These are phyloP conservation scores for Epinephelus malabaricus DNA, from an alignment of 2,797 vertebrate species.

Conservation along the genomic window DNA sequence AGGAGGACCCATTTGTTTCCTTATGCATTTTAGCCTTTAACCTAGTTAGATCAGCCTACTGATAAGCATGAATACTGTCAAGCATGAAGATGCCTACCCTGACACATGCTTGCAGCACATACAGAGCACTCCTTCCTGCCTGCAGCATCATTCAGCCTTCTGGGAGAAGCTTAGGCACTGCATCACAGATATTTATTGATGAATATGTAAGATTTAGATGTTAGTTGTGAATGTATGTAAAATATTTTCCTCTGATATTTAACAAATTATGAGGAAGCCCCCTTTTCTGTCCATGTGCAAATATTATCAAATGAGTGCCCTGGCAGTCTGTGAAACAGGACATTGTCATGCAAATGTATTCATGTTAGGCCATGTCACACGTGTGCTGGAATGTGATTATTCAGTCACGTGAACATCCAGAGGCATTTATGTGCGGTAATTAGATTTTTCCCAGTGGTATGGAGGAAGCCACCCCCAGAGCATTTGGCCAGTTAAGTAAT, in stretches of 20 bases:
- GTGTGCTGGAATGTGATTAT: slow-evolving; percentile 34
- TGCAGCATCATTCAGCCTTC: slow-evolving; percentile 9
- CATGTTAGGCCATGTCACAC: slow-evolving; percentile 15
- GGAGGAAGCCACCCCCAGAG: neutral
- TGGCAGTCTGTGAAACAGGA: neutral
- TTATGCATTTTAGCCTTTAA: neutral
- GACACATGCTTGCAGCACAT: neutral
- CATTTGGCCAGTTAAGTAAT: slow-evolving; percentile 17
- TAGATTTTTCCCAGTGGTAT: slow-evolving; percentile 38
- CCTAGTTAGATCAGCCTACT: neutral
- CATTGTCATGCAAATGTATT: slow-evolving; percentile 35
- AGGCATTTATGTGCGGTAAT: slow-evolving; percentile 35
- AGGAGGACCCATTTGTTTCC: too few species aligned
- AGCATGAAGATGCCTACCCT: neutral
- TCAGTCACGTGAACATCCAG: slow-evolving; percentile 29
- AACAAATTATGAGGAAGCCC: neutral
- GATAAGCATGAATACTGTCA: slow-evolving; percentile 11
- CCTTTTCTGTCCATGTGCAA: neutral
- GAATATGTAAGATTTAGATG: neutral
- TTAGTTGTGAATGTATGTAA: neutral
- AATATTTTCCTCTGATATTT: neutral
- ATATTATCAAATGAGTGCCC: neutral
- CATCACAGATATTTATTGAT: slow-evolving; percentile 13
- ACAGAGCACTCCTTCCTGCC: neutral
- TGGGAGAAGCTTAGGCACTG: neutral